These are phyloP conservation scores for Hydraecia micacea DNA, from an alignment of 2,888 invertebrate genomes.

Conservation along the genomic window DNA sequence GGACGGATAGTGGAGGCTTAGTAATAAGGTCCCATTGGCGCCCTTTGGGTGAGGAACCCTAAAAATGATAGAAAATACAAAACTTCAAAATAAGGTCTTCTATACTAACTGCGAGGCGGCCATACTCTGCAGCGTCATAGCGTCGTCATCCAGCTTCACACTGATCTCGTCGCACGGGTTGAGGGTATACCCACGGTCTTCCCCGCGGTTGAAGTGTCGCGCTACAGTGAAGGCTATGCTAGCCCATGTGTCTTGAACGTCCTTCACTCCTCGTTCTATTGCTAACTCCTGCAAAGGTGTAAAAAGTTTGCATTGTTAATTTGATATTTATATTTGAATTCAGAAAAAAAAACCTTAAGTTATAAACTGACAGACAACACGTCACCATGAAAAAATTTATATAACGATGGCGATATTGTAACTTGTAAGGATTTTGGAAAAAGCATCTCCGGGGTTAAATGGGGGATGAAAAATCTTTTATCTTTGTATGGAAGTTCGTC, in stretches of 20 bases:
- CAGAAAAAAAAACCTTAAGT: neutral
- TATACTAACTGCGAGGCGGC: conserved; percentile 93
- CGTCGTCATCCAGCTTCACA: conserved; percentile 96
- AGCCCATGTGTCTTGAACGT: conserved; percentile 94
- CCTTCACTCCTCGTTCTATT: conserved; percentile 97
- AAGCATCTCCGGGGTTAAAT: neutral
- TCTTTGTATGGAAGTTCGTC: neutral
- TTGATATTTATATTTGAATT: neutral
- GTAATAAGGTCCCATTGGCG: neutral
- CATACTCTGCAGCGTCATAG: conserved; percentile 97
- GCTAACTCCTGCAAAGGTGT: conserved; percentile 91
- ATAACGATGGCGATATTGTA: no score
- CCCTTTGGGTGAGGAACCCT: neutral
- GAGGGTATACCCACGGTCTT: conserved; percentile 95
- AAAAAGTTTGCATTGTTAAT: neutral
- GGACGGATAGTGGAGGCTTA: neutral
- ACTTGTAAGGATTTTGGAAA: neutral
- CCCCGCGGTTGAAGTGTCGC: conserved; percentile 93
- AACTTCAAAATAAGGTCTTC: neutral
- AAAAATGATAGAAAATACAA: neutral
- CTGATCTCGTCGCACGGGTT: conserved; percentile 96
- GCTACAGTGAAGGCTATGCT: conserved; percentile 91
- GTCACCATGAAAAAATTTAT: neutral
- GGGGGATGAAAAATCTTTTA: neutral
- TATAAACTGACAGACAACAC: neutral